A percentile compares a stretch with the other conserved stretches of the same genome.
Evolutionary conservation across 2,797 vertebrate genomes (phyloP).

Genomic region (Enteromius thamalakanensis): DNA sequence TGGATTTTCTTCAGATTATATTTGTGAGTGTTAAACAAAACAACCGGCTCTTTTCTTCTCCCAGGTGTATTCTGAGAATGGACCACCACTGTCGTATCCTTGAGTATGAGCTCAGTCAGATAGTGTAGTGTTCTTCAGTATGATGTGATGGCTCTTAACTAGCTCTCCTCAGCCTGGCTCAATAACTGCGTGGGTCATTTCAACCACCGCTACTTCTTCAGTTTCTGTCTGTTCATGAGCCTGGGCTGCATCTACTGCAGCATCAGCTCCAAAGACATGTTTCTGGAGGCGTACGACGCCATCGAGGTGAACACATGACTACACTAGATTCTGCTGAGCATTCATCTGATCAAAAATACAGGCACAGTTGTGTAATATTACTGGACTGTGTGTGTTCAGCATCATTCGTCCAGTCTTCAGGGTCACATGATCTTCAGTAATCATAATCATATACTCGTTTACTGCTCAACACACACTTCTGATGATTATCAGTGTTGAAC

Average conservation of each 20-base stretch:
- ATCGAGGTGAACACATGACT: slow-evolving; percentile 81
- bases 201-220: slow-evolving; percentile 99
- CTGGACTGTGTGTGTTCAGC: no score
- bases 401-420: not conserved
- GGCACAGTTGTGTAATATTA: no score
- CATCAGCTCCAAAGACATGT: slow-evolving; percentile 88
- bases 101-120: slow-evolving; percentile 46
- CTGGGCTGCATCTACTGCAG: slow-evolving; percentile 97
- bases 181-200: slow-evolving; percentile 98
- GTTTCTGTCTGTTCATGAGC: slow-evolving; percentile 97
- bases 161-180: slow-evolving; percentile 85
- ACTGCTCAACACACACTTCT: no score
- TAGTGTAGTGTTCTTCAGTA: not conserved
- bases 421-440: not conserved
- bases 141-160: slow-evolving; percentile 73
- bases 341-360: no score
- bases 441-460: no score
- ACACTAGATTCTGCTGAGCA: no score
- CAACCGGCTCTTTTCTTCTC: slow-evolving; percentile 5
- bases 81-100: slow-evolving; percentile 99
- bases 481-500: no score
- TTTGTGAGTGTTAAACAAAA: not conserved
- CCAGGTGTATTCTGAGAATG: slow-evolving; percentile 97
- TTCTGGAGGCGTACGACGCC: slow-evolving; percentile 87
- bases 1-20: not conserved